Base-by-base conservation (phyloP, 2,113 vertebrate species). In the Pampusana beccarii region DNA sequence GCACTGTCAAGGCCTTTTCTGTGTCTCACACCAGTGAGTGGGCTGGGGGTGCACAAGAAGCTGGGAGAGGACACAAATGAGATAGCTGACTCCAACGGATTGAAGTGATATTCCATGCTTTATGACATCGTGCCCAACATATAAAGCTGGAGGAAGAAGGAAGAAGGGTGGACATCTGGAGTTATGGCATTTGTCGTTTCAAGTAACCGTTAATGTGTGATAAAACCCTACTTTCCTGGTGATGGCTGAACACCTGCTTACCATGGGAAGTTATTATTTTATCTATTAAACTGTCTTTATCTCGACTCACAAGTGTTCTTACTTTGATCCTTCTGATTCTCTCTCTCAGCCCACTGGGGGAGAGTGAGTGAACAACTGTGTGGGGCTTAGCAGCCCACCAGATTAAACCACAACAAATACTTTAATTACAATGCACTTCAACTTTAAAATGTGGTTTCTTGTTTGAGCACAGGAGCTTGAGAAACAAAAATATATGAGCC, bases 301-400 rank as follows among this genome's bases (percentile, higher is more conserved):
- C 26, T 80, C 31, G 83, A 20, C 17, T 24, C 12, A 56, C 0
- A 0, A 23, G 3, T 65, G 91, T 80, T 61, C 57, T 36, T 9
- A 67, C 20, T 74, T 89, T 62, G 31, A 36, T 21, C 8, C 4
- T 89, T 89, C 42, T 62, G 17, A 44, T 34, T 53, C 6, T 78
- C 29, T 78, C 16, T 5, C 23, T 14, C 15, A 31, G 36, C 3
- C 15, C 8, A 12, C 20, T 10, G 19, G 1, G 1, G 9, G 7
- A 11, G 4, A 25, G 33, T 33, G 21, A 78, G 16, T 14, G 29
- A 67, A 7, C 0, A 0, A 19, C 17, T 67, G 3, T 1, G 0
- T 46, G 56, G 25, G 9, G 9, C 4, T 87, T 42, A 62, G 44
- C 20, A 71, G 23, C 28, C 16, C 38, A 42, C 44, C 2, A 1